A percentile compares a stretch with the other conserved stretches of the same genome.
Evolutionary conservation across 2,888 invertebrate species (phyloP).

Genomic region (Eueremaeus valkanovi): DNA sequence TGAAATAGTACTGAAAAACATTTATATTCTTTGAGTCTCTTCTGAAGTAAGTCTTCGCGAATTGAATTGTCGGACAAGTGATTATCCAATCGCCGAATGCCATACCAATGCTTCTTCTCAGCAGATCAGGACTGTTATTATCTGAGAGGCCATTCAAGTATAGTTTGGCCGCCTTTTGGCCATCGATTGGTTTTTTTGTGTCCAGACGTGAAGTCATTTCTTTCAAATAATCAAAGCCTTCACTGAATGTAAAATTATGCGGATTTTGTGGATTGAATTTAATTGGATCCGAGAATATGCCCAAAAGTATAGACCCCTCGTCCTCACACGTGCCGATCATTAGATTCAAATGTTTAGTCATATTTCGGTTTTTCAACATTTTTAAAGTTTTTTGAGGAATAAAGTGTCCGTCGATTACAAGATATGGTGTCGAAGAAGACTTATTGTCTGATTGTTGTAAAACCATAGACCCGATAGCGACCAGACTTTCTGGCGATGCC

Average conservation of each 20-base stretch:
- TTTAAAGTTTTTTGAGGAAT: neutral
- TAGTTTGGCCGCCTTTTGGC: neutral
- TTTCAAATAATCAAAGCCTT: neutral
- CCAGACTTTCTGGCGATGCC: too few relatives aligned
- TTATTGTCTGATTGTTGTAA: neutral
- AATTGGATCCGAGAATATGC: neutral
- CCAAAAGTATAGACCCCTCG: constrained; percentile 20
- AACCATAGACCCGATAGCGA: neutral
- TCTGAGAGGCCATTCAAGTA: constrained; percentile 19
- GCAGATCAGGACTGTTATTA: neutral
- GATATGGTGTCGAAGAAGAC: neutral
- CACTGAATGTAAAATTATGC: neutral
- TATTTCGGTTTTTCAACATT: constrained; percentile 11
- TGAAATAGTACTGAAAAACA: constrained; percentile 37
- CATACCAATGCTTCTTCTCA: constrained; percentile 7
- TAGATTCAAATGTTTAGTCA: constrained; percentile 28
- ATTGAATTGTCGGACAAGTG: constrained; percentile 32
- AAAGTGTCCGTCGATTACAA: constrained; percentile 22
- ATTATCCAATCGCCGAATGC: constrained; percentile 26
- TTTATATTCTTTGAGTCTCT: neutral
- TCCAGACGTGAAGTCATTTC: neutral
- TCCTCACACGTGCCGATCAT: constrained; percentile 26
- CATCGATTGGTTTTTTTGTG: neutral
- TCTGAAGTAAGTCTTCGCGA: constrained; percentile 1
- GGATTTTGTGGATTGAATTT: neutral